These are phyloP conservation scores for Paramuricea clavata DNA, from an alignment of 92 coral and sea anemone species.

Conservation along the genomic window DNA sequence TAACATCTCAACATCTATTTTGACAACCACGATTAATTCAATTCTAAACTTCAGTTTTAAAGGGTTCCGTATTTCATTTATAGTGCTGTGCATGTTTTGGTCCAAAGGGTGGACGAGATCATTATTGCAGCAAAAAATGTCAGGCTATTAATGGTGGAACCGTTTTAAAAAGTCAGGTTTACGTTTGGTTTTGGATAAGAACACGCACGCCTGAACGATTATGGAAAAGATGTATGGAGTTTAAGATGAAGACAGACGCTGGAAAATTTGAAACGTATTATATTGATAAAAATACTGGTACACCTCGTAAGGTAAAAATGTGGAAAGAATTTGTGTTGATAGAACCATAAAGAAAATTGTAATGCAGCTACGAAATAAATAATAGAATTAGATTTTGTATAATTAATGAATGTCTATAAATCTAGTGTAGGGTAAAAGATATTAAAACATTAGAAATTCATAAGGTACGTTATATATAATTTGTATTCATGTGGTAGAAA, in stretches of 20 bases:
- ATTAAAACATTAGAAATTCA: too few species aligned
- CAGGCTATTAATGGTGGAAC: neutral
- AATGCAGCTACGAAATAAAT: too few species aligned
- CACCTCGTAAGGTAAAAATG: neutral
- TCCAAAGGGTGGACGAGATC: conserved; percentile 1
- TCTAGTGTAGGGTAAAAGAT: too few species aligned
- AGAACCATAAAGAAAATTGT: too few species aligned
- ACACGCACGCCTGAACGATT: neutral
- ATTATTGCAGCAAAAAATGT: neutral
- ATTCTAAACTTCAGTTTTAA: too few species aligned
- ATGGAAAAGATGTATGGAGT: conserved; percentile 19
- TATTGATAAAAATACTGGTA: neutral
- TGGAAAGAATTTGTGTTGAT: neutral
- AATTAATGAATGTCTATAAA: too few species aligned
- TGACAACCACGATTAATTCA: too few species aligned
- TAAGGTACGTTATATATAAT: too few species aligned
- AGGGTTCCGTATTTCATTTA: too few species aligned
- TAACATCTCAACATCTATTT: too few species aligned
- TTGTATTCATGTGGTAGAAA: too few species aligned
- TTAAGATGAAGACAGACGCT: neutral
- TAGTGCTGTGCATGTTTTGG: conserved; percentile 16
- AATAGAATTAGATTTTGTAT: too few species aligned
- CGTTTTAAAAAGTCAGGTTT: neutral
- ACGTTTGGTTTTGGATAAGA: neutral
- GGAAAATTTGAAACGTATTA: neutral